Evolutionary conservation across 2,797 vertebrate genomes (phyloP), one percentile per base, ranked within the genome.

Genomic region (Sebastes aleutianus): DNA sequence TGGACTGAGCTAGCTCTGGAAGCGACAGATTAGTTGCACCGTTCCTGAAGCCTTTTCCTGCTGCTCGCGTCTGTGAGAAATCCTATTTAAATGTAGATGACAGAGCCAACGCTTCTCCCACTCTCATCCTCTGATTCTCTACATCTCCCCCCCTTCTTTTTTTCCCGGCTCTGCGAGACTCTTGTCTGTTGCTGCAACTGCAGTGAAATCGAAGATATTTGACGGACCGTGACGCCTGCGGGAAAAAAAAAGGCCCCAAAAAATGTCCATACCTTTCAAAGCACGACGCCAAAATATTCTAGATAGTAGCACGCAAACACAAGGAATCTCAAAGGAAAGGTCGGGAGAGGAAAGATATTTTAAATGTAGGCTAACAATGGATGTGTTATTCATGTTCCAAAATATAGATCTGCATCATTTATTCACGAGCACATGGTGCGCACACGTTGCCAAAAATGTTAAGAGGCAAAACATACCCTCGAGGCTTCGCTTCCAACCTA

Each of bases 1-100:
- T 3, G 1, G 8, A 16, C 69, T 53, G 80, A 70, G 24, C 12
- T 20, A 1, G 53, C 29, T 22, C 3, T 14, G 22, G 47, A 18
- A 22, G 72, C 7, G 18, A 58, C 57, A 31, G 63, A 83, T 83
- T 65, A 83, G 74, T 26, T 54, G 69, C 47, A 10, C 34, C 12
- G 11, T 54, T 74, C 68, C 53, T 47, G 50, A 24, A 69, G 36
- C 39, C 58, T 8, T 8, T 61, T 47, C 59, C 50, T 36, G 7
- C 24, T 22, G 61, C 68, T 65, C 31, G 36, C 20, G 61, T 58
- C 56, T 67, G 74, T 16, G 70, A 78, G 77, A 83, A 89, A 88
- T 87, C 84, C 78, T 24, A 69, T 87, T 89, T 85, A 87, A 90
- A 90, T 84, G 88, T 39, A 90, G 82, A 89, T 85, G 88, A 89